These are phyloP conservation scores for Monopis laevigella DNA, from an alignment of 2,888 invertebrate species.

Conservation along the genomic window DNA sequence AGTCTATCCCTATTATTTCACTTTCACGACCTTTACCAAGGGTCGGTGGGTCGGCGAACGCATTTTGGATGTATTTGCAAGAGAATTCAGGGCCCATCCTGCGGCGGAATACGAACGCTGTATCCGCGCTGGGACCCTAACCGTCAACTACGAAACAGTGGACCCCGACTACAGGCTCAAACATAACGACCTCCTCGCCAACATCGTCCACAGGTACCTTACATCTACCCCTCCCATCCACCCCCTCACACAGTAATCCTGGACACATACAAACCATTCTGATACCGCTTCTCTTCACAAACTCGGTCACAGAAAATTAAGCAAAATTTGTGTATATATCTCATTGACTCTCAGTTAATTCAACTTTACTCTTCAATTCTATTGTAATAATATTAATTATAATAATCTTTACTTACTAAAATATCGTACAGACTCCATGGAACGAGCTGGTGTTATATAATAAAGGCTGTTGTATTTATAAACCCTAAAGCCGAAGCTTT, in stretches of 20 bases:
- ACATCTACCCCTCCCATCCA: no score
- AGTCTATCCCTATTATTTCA: slow-evolving; percentile 97
- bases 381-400: no score
- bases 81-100: slow-evolving; percentile 94
- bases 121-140: slow-evolving; percentile 89
- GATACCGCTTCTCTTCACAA: no score
- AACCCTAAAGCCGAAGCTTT: slow-evolving; percentile 3
- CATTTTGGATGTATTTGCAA: slow-evolving; percentile 90
- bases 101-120: slow-evolving; percentile 92
- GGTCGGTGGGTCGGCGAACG: slow-evolving; percentile 96
- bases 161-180: slow-evolving; percentile 91
- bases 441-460: slow-evolving; percentile 13
- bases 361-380: no score
- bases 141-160: slow-evolving; percentile 93
- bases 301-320: no score
- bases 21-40: slow-evolving; percentile 95
- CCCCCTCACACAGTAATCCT: no score
- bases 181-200: slow-evolving; percentile 92
- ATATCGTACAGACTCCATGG: slow-evolving; percentile 11
- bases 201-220: slow-evolving; percentile 90
- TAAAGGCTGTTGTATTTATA: not conserved
- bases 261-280: no score
- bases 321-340: no score
- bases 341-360: no score
- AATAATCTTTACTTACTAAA: no score